Evolutionary conservation across 2,888 invertebrate genomes (phyloP), one percentile per base, ranked within the genome.

Genomic region (Pammene aurita): DNA sequence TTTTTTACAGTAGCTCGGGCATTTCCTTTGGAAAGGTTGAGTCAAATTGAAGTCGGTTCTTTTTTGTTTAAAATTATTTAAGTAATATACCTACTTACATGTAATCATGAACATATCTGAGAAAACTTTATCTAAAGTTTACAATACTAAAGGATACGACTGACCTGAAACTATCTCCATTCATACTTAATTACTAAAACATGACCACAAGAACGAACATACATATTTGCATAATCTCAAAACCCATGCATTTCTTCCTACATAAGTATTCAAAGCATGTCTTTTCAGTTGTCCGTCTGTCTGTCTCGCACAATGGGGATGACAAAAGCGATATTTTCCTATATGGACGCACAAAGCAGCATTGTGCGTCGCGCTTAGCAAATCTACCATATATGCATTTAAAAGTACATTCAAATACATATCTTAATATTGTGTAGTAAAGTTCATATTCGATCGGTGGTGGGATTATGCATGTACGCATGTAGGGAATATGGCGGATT

Each of bases 271-370:
- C 89, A 92, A 86, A 83, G 82, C 73, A 80, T 80, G 87, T 88
- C 91, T 90, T 90, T 92, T 90, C 90, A 90, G 87, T 87, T 89
- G 91, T 92, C 91, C 80, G 83, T 90, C 88, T 78, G 88, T 91
- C 89, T 85, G 88, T 89, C 89, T 83, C 72, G 77, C 74, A 90
- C 91, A 91, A 92, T 90, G 80, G 85, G 75, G 81, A 85, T 86
- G 89, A 91, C 91, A 92, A 90, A 91, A 89, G 86, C 83, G 79
- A 89, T 90, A 87, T 90, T 89, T 91, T 89, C 90, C 88, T 88
- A 89, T 92, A 90, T 87, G 85, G 83, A 86, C 84, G 84, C 83
- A 91, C 90, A 91, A 90, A 89, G 80, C 77, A 70, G 76, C 86
- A 87, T 90, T 89, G 88, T 90, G 75, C 78, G 74, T 11, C 34